Evolutionary conservation across 2,113 vertebrate genomes (phyloP), one percentile per base, ranked within the genome.

Genomic region (Pangasianodon gigas): DNA sequence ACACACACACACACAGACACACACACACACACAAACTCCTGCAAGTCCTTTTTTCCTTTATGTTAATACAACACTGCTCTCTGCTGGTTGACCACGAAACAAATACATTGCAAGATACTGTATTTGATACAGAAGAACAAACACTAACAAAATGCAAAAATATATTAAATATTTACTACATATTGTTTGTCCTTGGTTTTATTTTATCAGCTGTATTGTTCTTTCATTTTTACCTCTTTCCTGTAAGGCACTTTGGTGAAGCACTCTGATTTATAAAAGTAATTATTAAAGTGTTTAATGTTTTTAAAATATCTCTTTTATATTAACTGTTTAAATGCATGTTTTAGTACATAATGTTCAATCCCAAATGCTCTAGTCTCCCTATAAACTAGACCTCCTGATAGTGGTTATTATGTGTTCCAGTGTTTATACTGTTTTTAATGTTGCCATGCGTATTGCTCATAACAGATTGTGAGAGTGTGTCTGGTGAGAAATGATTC

Each of bases 11-110:
- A 67, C 65, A 67, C 65, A 67, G 29, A 67, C 62, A n/a, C 62
- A 67, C 62, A 67, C 65, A 65, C 62, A 65, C 62, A n/a, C 62
- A 65, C 26, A 65, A 58, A 26, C 2, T 8, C 71, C 19, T 75
- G 41, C 37, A 44, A 44, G 41, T 9, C 19, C 19, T 75, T 75
- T 37, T 9, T 21, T 37, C n/a, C 19, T 67, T 56, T 85, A 90
- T 4, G 65, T 71, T 94, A 89, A 91, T 90, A 80, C 91, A 89
- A 90, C 92, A 90, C 93, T 95, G 95, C 84, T 95, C 93, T 94
- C 96, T 96, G 93, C 94, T 95, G 96, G 93, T 48, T 46, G 87
- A 18, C 18, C 14, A 51, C 37, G 51, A 32, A 77, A 44, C 52
- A 80, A 51, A 26, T 14, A 10, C 13, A 6, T n/a, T 51, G 6